phyloP scores from a whole-genome alignment of 2,797 vertebrate genomes.

The Enteromius fasciolatus region DNA sequence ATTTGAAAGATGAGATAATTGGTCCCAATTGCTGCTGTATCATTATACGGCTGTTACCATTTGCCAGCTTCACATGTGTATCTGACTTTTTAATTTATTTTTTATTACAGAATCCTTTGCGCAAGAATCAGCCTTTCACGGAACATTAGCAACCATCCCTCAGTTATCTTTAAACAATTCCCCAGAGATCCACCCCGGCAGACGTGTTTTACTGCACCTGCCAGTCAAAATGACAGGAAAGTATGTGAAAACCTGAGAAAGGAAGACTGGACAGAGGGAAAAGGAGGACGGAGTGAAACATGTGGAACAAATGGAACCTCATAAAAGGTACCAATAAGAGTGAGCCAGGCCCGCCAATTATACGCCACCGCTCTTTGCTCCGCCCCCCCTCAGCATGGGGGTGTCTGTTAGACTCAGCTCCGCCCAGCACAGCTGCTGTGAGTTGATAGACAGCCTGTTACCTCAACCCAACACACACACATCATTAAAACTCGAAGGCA shows the following conservation, averaged over 20 bases:
- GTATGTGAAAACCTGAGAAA: conserved; percentile 42
- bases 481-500: conserved; percentile 50
- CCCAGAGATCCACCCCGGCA: conserved; percentile 17
- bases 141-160: conserved; percentile 38
- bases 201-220: conserved; percentile 33
- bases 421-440: conserved; percentile 58
- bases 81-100: conserved; percentile 16
- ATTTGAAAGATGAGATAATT: conserved; percentile 29
- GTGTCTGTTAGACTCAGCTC: conserved; percentile 67
- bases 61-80: conserved; percentile 21
- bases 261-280: conserved; percentile 13
- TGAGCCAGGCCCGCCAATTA: conserved; percentile 62
- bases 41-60: background rate
- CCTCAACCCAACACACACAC: conserved; percentile 45
- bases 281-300: conserved; percentile 22
- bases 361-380: conserved; percentile 65
- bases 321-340: conserved; percentile 51
- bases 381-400: conserved; percentile 75
- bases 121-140: conserved; percentile 17
- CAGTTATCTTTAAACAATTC: conserved; percentile 44
- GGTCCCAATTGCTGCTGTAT: background rate
- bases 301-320: conserved; percentile 50
- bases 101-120: conserved; percentile 34
- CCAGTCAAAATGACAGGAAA: conserved; percentile 45
- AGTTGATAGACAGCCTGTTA: conserved; percentile 54